Base-by-base conservation (phyloP, 2,113 vertebrate species). In the Tricholaema leucomelas region DNA sequence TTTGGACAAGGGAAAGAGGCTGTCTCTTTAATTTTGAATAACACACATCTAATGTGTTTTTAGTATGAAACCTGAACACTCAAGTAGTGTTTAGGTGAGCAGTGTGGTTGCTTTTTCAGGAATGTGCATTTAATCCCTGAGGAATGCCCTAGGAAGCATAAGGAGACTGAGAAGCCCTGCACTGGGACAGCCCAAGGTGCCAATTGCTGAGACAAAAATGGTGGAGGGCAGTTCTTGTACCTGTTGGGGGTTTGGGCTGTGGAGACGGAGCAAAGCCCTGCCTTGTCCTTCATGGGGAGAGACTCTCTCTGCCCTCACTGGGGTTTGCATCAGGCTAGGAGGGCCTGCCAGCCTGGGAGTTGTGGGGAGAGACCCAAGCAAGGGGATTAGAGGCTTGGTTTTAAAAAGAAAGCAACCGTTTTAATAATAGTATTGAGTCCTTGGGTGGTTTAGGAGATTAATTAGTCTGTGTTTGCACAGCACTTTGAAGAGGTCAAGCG, bases 361-460 rank as follows among this genome's bases (percentile, higher is more conserved):
- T 66, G 64, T 0, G 0, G 81, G 24, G 56, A 89, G 56, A 91
- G 48, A 52, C 85, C 81, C 90, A 67, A 76, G 90, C 16, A 38
- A 30, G 19, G 50, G 75, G 87, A 96, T 96, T 96, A 95, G 74
- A 85, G 36, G 40, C 9, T 36, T 30, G 92, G 89, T 96, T 94
- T 94, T 95, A 92, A 96, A 96, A 91, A 84, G 88, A 95, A 93
- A 94, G 79, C 81, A 60, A 92, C 75, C 3, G 81, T 93, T 94
- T 94, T 85, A 96, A 94, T 94, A 94, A 95, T 95, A 92, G 95
- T 92, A 82, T 87, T 87, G 91, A 93, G 79, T 91, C 81, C 84
- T 84, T 4, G 56, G 71, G 65, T 91, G 92, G 88, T 95, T 95
- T 94, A 93, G 87, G 67, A 91, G 88, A 94, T 95, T 96, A 96